Percentiles rank a stretch among this genome's conserved stretches.
phyloP scores from a whole-genome alignment of 1,140 invertebrate genomes.

The Contarinia nasturtii region DNA sequence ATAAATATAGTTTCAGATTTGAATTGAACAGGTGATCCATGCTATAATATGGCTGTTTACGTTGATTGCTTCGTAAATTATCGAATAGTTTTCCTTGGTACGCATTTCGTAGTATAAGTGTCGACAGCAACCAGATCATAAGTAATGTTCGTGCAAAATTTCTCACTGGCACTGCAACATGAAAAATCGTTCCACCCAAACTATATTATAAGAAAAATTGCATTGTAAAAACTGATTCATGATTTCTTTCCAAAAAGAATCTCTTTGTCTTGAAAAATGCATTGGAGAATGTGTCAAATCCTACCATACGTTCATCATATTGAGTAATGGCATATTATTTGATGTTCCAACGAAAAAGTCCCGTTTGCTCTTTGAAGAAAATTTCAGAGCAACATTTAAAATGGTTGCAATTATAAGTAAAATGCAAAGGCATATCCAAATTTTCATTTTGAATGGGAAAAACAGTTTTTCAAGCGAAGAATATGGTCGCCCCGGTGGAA shows the following conservation, averaged over 20 bases:
- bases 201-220: too few relatives aligned
- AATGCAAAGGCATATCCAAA: neutral
- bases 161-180: neutral
- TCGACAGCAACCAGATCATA: constrained; percentile 3
- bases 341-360: constrained; percentile 3
- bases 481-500: neutral
- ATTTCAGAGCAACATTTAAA: neutral
- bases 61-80: neutral
- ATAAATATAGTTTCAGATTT: neutral
- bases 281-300: too few relatives aligned
- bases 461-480: neutral
- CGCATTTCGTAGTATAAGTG: constrained; percentile 6
- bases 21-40: neutral
- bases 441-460: neutral
- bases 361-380: neutral
- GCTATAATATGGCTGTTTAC: neutral
- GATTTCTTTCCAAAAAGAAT: too few relatives aligned
- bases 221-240: too few relatives aligned
- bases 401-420: neutral
- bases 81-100: constrained; percentile 8
- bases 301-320: too few relatives aligned
- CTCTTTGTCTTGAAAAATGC: too few relatives aligned
- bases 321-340: neutral
- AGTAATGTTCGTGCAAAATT: constrained; percentile 6
- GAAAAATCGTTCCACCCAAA: constrained; percentile 6